A percentile compares a stretch with the other conserved stretches of the same genome.
These are phyloP conservation scores for Limosa lapponica DNA, from an alignment of 2,797 vertebrate genomes.

Conservation along the genomic window DNA sequence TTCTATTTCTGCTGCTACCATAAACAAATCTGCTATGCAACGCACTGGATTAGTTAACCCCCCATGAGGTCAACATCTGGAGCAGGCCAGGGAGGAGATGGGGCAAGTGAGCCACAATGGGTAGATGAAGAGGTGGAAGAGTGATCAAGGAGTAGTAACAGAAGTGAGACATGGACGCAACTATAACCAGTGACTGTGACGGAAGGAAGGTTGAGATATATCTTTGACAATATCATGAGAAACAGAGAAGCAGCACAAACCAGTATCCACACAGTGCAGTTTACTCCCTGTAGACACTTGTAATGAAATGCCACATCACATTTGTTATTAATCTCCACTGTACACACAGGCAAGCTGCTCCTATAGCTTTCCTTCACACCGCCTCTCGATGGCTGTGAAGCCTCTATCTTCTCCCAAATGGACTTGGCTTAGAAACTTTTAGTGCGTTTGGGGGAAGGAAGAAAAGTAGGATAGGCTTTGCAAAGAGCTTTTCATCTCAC, in stretches of 20 bases:
- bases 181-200: background rate
- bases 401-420: background rate
- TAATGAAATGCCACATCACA: background rate
- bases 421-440: background rate
- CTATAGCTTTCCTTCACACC: background rate
- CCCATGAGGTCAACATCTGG: background rate
- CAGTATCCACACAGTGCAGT: background rate
- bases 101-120: rapidly evolving
- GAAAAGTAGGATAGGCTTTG: background rate
- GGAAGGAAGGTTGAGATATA: background rate
- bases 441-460: rapidly evolving
- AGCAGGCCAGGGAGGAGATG: background rate
- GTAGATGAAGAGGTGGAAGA: background rate
- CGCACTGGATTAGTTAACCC: background rate
- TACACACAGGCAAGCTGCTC: background rate
- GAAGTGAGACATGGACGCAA: background rate
- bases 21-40: background rate
- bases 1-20: background rate
- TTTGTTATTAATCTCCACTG: background rate
- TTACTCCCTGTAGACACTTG: background rate
- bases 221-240: background rate
- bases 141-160: background rate
- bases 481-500: background rate
- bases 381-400: rapidly evolving
- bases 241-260: background rate